Evolutionary conservation across 2,888 invertebrate genomes (phyloP).

Genomic region (Tuberolachnus salignus): DNA sequence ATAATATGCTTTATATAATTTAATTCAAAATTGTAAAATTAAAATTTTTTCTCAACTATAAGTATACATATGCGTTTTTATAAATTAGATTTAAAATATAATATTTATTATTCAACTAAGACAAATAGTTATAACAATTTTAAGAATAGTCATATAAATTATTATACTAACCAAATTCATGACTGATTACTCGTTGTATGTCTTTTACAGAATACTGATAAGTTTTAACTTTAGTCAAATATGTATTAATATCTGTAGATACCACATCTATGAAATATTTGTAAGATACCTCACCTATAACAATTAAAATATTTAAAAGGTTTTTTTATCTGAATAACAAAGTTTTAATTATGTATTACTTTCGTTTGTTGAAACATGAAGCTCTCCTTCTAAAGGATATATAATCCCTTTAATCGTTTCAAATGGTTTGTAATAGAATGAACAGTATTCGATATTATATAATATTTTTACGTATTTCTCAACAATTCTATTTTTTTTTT

Average conservation of each 20-base stretch:
- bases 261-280: conserved; percentile 97
- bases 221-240: conserved; percentile 75
- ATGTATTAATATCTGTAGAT: conserved; percentile 88
- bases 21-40: not conserved
- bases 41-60: not conserved
- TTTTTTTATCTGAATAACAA: not conserved
- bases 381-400: conserved; percentile 94
- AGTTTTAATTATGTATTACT: conserved; percentile 65
- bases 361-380: conserved; percentile 72
- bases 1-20: not conserved
- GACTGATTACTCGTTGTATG: conserved; percentile 77
- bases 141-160: not conserved
- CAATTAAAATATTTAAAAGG: conserved; percentile 40
- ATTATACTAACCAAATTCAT: conserved; percentile 61
- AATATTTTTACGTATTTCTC: too few species aligned
- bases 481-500: too few species aligned
- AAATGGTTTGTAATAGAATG: too few species aligned
- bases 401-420: conserved; percentile 85
- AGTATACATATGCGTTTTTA: too few species aligned
- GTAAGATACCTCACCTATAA: conserved; percentile 76
- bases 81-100: too few species aligned
- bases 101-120: too few species aligned
- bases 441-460: too few species aligned
- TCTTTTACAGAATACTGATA: conserved; percentile 96
- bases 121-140: not conserved